These are phyloP conservation scores for Stomatorhinus ivindoensis DNA, from an alignment of 2,113 vertebrate genomes.

Conservation along the genomic window DNA sequence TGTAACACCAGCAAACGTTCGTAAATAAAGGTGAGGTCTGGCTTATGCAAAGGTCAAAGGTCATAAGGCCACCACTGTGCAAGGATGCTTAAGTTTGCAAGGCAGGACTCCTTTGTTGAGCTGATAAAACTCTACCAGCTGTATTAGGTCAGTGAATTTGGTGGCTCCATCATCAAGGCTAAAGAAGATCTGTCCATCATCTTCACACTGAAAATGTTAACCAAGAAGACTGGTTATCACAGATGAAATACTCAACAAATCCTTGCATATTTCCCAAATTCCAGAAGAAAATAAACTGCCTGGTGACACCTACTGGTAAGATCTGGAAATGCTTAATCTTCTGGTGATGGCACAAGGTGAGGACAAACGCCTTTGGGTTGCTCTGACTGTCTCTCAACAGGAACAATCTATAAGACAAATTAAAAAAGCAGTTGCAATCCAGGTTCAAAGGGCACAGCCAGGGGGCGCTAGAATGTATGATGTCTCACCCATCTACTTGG, in stretches of 20 bases:
- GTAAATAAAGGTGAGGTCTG: constrained; percentile 29
- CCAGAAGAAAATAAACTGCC: neutral
- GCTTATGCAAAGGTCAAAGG: constrained; percentile 38
- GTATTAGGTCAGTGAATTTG: constrained; percentile 97
- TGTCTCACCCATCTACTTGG: constrained; percentile 85
- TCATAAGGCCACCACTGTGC: constrained; percentile 97
- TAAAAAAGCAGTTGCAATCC: neutral
- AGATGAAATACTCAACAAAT: neutral
- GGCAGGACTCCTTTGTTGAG: constrained; percentile 96
- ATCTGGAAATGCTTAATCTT: constrained; percentile 99
- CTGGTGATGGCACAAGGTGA: constrained; percentile 96
- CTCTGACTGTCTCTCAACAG: constrained; percentile 96
- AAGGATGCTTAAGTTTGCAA: constrained; percentile 96
- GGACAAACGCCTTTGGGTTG: constrained; percentile 96
- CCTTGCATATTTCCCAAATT: neutral
- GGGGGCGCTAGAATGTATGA: neutral
- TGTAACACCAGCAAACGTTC: neutral
- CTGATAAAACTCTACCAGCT: constrained; percentile 98
- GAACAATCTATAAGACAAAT: constrained; percentile 69
- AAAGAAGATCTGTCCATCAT: constrained; percentile 90
- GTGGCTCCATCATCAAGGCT: constrained; percentile 94
- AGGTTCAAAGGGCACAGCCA: neutral
- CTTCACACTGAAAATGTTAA: constrained; percentile 72
- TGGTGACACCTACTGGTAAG: constrained; percentile 74
- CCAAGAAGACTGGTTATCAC: neutral